phyloP scores from a whole-genome alignment of 2,113 vertebrate genomes.

The Cygnus buccinator region DNA sequence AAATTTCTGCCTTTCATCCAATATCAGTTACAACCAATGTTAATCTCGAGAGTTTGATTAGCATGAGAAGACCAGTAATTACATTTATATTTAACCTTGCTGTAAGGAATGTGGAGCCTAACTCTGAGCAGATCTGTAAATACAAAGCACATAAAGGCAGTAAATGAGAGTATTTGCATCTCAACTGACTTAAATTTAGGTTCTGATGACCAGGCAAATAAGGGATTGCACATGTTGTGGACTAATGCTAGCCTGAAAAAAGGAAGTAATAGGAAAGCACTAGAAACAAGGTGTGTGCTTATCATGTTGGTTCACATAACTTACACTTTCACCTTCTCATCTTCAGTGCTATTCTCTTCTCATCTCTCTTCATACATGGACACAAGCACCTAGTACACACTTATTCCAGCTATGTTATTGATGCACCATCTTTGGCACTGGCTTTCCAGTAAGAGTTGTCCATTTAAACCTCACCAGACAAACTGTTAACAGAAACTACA shows the following conservation, averaged over 20 bases:
- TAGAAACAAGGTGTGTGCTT: neutral
- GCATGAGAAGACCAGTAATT: neutral
- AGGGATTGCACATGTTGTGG: neutral
- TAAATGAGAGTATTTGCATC: neutral
- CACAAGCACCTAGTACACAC: neutral
- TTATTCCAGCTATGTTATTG: neutral
- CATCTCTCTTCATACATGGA: neutral
- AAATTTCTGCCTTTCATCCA: neutral
- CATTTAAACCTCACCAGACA: neutral
- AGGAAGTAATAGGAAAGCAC: neutral
- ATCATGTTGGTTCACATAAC: neutral
- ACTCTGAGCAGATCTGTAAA: neutral
- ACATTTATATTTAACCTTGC: neutral
- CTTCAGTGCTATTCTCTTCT: neutral
- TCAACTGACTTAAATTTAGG: neutral
- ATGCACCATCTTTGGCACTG: neutral
- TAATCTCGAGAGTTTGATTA: neutral
- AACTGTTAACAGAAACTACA: neutral
- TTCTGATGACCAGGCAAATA: neutral
- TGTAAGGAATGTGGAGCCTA: neutral
- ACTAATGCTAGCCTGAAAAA: neutral
- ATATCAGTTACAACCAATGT: neutral
- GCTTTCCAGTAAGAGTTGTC: neutral
- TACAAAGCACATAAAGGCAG: neutral
- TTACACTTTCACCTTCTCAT: neutral